Percentiles rank a stretch among this genome's conserved stretches.
phyloP scores from a whole-genome alignment of 2,888 invertebrate species.

The Choreutis nemorana region DNA sequence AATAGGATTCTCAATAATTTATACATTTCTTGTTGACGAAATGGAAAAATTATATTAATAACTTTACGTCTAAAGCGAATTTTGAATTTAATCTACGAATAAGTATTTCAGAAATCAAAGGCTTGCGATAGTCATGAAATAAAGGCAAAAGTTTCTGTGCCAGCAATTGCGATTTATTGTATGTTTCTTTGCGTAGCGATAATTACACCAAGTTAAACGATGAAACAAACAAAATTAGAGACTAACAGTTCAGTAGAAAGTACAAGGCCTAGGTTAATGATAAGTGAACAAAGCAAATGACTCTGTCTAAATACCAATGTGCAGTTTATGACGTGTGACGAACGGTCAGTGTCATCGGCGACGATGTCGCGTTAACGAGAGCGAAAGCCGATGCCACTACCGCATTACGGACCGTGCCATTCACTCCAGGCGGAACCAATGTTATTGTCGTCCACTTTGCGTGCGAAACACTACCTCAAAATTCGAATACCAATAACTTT shows the following conservation, averaged over 20 bases:
- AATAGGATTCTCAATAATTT: too few species aligned
- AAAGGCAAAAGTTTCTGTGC: slow-evolving; percentile 39
- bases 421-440: slow-evolving; percentile 49
- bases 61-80: too few species aligned
- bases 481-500: slow-evolving; percentile 36
- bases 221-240: slow-evolving; percentile 13
- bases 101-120: too few species aligned
- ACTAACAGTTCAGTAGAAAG: slow-evolving; percentile 30
- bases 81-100: too few species aligned
- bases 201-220: slow-evolving; percentile 28
- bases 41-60: too few species aligned
- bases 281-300: background rate
- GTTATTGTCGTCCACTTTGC: slow-evolving; percentile 9
- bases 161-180: slow-evolving; percentile 33
- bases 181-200: slow-evolving; percentile 34
- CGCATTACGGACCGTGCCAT: slow-evolving; percentile 44
- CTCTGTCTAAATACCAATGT: background rate
- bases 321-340: slow-evolving; percentile 24
- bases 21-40: too few species aligned
- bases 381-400: slow-evolving; percentile 50
- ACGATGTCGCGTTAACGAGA: slow-evolving; percentile 17
- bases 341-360: slow-evolving; percentile 19
- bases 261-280: slow-evolving; percentile 16
- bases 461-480: slow-evolving; percentile 19
- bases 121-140: too few species aligned